Conservation (phyloP, 2,113 vertebrate species). For the Brevimyrus niger region DNA sequence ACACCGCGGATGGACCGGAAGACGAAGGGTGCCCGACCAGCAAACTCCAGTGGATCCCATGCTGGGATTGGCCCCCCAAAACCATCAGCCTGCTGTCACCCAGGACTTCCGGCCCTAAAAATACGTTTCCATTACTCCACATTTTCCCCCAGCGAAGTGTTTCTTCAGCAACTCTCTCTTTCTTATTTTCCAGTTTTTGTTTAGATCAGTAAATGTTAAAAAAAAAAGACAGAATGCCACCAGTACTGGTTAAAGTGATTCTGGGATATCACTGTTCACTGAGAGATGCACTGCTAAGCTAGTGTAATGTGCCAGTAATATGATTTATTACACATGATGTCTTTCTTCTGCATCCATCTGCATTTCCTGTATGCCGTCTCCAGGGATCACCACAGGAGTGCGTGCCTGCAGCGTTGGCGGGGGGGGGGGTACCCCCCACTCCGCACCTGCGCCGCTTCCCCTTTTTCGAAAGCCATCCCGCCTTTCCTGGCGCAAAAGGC, state of each 20-base stretch:
- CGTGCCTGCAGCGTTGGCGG: no score
- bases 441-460: no score
- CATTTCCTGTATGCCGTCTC: constrained; percentile 37
- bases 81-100: not conserved
- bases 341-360: constrained; percentile 39
- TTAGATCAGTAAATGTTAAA: constrained; percentile 44
- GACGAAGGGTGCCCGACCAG: not conserved
- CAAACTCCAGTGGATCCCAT: not conserved
- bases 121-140: constrained; percentile 24
- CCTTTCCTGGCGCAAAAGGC: no score
- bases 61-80: not conserved
- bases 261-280: constrained; percentile 36
- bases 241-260: constrained; percentile 34
- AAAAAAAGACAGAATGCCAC: constrained; percentile 41
- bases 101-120: not conserved
- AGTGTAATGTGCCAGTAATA: constrained; percentile 39
- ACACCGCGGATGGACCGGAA: not conserved
- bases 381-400: constrained; percentile 22
- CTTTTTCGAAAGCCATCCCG: no score
- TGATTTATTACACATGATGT: constrained; percentile 49
- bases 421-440: no score
- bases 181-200: constrained; percentile 34
- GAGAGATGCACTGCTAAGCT: constrained; percentile 33
- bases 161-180: constrained; percentile 30
- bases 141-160: constrained; percentile 31